Base-by-base conservation (phyloP, 2,888 invertebrate species). In the Spodoptera picta region DNA sequence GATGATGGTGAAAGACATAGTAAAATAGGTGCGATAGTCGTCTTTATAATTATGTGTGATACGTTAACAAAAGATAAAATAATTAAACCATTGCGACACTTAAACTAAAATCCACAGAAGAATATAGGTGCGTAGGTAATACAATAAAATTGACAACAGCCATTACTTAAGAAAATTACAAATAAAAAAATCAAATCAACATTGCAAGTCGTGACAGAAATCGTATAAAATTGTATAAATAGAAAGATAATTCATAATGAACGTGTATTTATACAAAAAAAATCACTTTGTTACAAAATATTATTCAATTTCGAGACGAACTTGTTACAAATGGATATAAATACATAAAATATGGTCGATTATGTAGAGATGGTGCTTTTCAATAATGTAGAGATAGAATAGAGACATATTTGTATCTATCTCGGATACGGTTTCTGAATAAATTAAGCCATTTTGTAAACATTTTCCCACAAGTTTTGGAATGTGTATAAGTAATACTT, bases 321-420 rank as follows among this genome's bases (percentile, higher is more conserved):
- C 43, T 60, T 46, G 11, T 54, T 50, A 65, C 67, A 73, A 73
- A 80, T 75, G 80, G 81, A 77, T 80, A 84, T 88, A 88, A 87
- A 84, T 75, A 70, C 71, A 53, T 87, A 80, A 91, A 80, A 87
- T 90, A 90, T 83, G 69, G 73, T 52, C 75, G 71, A 75, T 83
- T 82, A 75, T 80, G 72, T 79, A 51, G 79, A 78, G 71, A 73
- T 71, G 48, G 68, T 76, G 81, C 65, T 81, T 85, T 85, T 85
- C 81, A 82, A 89, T 88, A 88, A 89, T 85, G 60, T 72, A 49
- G 23, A 62, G 69, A 71, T 64, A 58, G 73, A 82, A 92, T 92
- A 87, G 83, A 92, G 92, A 77, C 89, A 87, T 92, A 86, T 86
- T 74, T 80, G 82, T 74, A 82, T 78, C 78, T 79, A 79, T 79